A percentile compares a stretch with the other conserved stretches of the same genome.
These are phyloP conservation scores for Zygothrica quintamaculata DNA, from an alignment of 2,888 invertebrate species.

Conservation along the genomic window DNA sequence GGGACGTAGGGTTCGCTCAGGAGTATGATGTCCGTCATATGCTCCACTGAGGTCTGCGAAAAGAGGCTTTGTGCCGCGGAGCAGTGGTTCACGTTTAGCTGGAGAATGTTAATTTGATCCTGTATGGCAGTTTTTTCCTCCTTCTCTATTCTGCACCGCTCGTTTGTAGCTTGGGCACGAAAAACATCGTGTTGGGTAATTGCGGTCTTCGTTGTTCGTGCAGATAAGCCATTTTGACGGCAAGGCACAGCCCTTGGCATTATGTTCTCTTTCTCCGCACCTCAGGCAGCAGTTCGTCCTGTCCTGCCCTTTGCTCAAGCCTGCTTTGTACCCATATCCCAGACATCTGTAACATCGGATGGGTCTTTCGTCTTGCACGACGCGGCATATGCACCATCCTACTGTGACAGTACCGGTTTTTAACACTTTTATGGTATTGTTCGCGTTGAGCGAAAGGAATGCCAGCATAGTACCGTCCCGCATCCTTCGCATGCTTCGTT, in stretches of 20 bases:
- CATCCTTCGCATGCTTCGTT: not conserved
- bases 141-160: not conserved
- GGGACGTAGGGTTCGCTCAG: not conserved
- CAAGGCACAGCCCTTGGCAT: not conserved
- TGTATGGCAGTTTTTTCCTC: not conserved
- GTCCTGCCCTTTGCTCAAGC: not conserved
- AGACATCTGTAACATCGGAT: constrained; percentile 3
- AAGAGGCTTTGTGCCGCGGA: not conserved
- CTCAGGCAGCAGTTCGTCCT: constrained; percentile 1
- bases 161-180: not conserved
- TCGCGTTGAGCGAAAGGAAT: not conserved
- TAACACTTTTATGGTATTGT: not conserved
- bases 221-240: not conserved
- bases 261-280: not conserved
- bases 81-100: constrained; percentile 5
- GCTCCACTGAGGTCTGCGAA: not conserved
- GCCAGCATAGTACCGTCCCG: constrained; percentile 1
- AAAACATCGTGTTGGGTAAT: not conserved
- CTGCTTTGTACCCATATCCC: not conserved
- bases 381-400: not conserved
- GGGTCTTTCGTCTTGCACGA: not conserved
- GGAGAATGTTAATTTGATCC: not conserved
- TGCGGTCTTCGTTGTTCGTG: not conserved
- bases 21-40: too few relatives aligned
- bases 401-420: not conserved